These are phyloP conservation scores for Trigoniulus corallinus DNA, from an alignment of 1,140 invertebrate species.

Conservation along the genomic window DNA sequence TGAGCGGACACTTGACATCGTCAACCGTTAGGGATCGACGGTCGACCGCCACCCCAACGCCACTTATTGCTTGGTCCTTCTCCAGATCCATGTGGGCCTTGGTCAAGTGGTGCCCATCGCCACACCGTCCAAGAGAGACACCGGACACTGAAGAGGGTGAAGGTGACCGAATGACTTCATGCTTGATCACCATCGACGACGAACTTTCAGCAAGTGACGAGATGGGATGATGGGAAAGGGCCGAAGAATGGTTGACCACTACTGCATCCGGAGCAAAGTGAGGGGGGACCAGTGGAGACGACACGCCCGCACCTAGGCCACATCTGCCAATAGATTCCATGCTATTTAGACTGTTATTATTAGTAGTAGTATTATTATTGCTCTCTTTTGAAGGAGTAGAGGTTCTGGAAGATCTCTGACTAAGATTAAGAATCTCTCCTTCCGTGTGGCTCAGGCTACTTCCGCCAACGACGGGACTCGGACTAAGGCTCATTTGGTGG, in stretches of 20 bases:
- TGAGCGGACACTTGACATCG: no score
- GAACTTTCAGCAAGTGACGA: no score
- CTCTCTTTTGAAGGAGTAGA: slow-evolving; percentile 33
- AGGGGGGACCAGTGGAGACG: not conserved
- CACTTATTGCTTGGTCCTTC: not conserved
- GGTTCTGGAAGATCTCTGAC: slow-evolving; percentile 44
- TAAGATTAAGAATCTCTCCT: slow-evolving; percentile 48
- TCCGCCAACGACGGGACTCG: not conserved
- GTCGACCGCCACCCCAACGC: not conserved
- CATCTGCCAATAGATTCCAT: not conserved
- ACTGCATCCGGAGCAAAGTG: not conserved
- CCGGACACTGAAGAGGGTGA: no score
- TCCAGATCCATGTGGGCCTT: not conserved
- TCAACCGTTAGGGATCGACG: no score
- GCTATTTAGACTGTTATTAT: not conserved
- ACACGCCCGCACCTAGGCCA: not conserved
- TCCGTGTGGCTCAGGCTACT: slow-evolving; percentile 29
- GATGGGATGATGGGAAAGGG: not conserved
- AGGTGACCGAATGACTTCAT: no score
- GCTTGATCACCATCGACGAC: not conserved
- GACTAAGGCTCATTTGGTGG: slow-evolving; percentile 33
- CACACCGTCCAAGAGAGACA: no score
- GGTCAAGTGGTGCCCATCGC: no score
- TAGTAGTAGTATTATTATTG: slow-evolving; percentile 13
- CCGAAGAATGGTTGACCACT: not conserved